Evolutionary conservation across 1,140 invertebrate genomes (phyloP).

Genomic region (Drosophila kepulauana): DNA sequence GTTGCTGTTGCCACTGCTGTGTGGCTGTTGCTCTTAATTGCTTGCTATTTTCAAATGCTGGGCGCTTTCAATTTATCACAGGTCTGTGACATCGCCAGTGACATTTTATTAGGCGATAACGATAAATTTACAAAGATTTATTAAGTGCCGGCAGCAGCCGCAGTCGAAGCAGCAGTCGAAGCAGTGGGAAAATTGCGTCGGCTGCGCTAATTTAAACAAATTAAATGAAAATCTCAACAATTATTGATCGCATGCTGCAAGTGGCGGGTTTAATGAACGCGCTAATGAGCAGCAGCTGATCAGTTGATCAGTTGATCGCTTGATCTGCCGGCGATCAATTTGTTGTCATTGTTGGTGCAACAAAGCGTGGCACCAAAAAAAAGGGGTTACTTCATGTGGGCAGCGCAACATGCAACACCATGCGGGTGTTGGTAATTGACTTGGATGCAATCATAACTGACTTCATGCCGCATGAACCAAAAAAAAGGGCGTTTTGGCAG

Average conservation of each 20-base stretch:
- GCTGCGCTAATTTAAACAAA: slow-evolving; percentile 76
- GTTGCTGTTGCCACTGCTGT: slow-evolving; percentile 26
- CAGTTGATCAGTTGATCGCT: slow-evolving; percentile 13
- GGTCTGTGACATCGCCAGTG: slow-evolving; percentile 57
- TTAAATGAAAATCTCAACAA: slow-evolving; percentile 75
- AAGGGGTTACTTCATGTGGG: slow-evolving; percentile 16
- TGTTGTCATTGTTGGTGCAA: slow-evolving; percentile 75
- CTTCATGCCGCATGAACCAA: background rate
- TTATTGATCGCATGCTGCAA: slow-evolving; percentile 64
- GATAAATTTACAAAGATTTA: slow-evolving; percentile 82
- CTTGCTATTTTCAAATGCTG: slow-evolving; percentile 76
- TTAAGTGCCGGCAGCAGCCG: slow-evolving; percentile 48
- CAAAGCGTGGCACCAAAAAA: slow-evolving; percentile 35
- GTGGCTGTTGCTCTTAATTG: slow-evolving; percentile 66
- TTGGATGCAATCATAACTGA: slow-evolving; percentile 48
- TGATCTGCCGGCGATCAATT: slow-evolving; percentile 59
- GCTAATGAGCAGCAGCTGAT: slow-evolving; percentile 62
- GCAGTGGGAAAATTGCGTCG: slow-evolving; percentile 54
- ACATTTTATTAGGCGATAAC: slow-evolving; percentile 82
- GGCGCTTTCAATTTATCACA: slow-evolving; percentile 79
- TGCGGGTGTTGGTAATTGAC: slow-evolving; percentile 60
- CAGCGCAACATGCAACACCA: slow-evolving; percentile 26
- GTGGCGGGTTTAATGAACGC: slow-evolving; percentile 65
- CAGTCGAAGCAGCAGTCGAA: background rate
- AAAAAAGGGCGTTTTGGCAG: slow-evolving; percentile 42